A percentile compares a stretch with the other conserved stretches of the same genome.
phyloP scores from a whole-genome alignment of 1,140 invertebrate genomes.

The Asbolus verrucosus region DNA sequence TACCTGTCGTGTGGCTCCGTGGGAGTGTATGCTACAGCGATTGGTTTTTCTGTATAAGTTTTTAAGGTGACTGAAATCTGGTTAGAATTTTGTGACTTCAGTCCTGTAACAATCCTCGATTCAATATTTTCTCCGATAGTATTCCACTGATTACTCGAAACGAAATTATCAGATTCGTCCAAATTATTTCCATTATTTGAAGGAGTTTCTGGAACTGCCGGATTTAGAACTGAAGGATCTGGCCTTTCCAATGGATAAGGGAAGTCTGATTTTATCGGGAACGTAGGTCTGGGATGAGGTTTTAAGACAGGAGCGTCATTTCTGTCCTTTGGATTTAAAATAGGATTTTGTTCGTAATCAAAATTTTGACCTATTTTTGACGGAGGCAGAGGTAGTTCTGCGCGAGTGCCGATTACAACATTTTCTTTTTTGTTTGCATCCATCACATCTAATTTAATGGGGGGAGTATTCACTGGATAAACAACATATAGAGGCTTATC shows the following conservation, averaged over 20 bases:
- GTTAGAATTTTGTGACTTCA: constrained; percentile 53
- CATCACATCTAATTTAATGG: constrained; percentile 66
- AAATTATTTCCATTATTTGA: constrained; percentile 53
- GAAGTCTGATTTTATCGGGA: constrained; percentile 69
- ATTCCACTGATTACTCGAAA: constrained; percentile 63
- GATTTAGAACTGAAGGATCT: constrained; percentile 62
- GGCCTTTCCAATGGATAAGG: constrained; percentile 73
- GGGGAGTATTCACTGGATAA: constrained; percentile 70
- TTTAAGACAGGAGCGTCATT: constrained; percentile 66
- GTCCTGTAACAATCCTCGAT: constrained; percentile 54
- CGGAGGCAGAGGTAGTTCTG: constrained; percentile 70
- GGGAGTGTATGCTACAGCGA: constrained; percentile 69
- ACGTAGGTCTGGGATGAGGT: constrained; percentile 64
- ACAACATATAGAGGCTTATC: constrained; percentile 73
- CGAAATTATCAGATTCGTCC: constrained; percentile 47
- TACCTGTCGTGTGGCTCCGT: constrained; percentile 62
- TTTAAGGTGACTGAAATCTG: constrained; percentile 63
- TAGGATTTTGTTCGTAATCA: constrained; percentile 67
- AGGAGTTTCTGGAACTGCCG: constrained; percentile 63
- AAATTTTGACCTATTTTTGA: constrained; percentile 64
- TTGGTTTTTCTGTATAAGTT: constrained; percentile 66
- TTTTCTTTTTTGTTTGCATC: constrained; percentile 67
- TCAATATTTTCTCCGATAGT: constrained; percentile 58
- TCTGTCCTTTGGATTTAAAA: constrained; percentile 65
- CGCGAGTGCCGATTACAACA: constrained; percentile 70